A percentile compares a stretch with the other conserved stretches of the same genome.
Conservation (phyloP, 2,113 vertebrate species). For the Perca flavescens region DNA sequence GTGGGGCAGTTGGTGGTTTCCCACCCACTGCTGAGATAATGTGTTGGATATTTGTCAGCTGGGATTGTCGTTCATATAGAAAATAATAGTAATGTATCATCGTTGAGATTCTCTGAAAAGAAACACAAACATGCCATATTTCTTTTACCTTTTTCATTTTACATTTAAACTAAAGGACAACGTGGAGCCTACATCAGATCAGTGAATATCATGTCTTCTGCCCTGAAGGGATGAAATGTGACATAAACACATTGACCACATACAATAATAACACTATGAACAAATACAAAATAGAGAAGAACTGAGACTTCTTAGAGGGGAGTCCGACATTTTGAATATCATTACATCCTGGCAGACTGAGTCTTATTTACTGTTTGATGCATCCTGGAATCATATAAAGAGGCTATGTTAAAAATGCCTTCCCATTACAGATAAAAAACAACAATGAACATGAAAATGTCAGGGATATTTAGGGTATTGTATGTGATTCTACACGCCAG, state of each 20-base stretch:
- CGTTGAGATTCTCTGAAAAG: conserved; percentile 23
- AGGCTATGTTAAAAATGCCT: conserved; percentile 51
- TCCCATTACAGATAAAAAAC: conserved; percentile 59
- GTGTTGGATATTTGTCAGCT: conserved; percentile 54
- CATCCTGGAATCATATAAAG: conserved; percentile 18
- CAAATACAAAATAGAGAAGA: conserved; percentile 27
- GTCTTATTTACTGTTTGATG: conserved; percentile 66
- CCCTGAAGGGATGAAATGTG: not conserved
- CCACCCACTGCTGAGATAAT: conserved; percentile 45
- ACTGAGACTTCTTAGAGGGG: conserved; percentile 26
- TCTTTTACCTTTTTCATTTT: conserved; percentile 5
- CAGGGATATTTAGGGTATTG: conserved; percentile 62
- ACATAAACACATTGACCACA: conserved; percentile 1
- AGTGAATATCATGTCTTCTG: not conserved
- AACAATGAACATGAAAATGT: conserved; percentile 70
- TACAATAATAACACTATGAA: conserved; percentile 5
- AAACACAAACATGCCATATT: conserved; percentile 22
- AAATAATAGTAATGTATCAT: conserved; percentile 54
- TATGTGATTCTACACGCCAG: conserved; percentile 44
- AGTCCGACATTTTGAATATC: conserved; percentile 39
- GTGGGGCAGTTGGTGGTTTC: conserved; percentile 54
- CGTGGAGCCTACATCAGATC: not conserved
- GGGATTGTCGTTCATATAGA: conserved; percentile 10
- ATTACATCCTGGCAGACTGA: conserved; percentile 47
- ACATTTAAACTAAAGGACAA: conserved; percentile 9